These are phyloP conservation scores for Holothuria leucospilota DNA, from an alignment of 53 echinoderm and acorn worm species.

Conservation along the genomic window DNA sequence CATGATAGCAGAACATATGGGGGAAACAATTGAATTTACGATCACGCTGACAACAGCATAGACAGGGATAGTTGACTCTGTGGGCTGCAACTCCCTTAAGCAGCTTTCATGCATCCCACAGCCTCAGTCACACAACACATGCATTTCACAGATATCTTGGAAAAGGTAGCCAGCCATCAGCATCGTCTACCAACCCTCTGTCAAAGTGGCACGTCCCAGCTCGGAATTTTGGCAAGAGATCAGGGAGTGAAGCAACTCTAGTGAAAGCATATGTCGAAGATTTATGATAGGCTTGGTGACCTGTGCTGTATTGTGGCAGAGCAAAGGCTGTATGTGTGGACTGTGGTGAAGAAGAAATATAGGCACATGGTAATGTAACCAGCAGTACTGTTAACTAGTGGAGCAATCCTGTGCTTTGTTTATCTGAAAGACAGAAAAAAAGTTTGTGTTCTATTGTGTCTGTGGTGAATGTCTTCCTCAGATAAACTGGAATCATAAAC, in stretches of 20 bases:
- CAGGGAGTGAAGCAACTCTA: constrained; percentile 11
- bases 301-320: background rate
- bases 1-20: constrained; percentile 13
- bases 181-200: constrained; percentile 24
- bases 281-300: constrained; percentile 37
- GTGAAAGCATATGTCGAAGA: constrained; percentile 29
- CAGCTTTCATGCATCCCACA: background rate
- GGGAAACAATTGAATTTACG: constrained; percentile 31
- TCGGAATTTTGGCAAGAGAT: constrained; percentile 43
- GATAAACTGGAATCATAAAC: no score
- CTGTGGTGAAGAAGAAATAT: no score
- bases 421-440: no score
- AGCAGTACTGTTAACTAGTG: no score
- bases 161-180: background rate
- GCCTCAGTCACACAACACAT: background rate
- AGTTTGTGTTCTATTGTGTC: no score
- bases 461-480: no score
- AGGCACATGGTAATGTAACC: no score
- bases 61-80: no score
- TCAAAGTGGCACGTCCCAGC: constrained; percentile 44
- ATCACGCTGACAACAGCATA: background rate
- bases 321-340: no score
- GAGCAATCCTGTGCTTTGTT: no score
- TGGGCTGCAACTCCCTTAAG: background rate
- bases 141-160: constrained; percentile 17